phyloP scores from a whole-genome alignment of 2,797 vertebrate genomes.

The Glossophaga mutica region DNA sequence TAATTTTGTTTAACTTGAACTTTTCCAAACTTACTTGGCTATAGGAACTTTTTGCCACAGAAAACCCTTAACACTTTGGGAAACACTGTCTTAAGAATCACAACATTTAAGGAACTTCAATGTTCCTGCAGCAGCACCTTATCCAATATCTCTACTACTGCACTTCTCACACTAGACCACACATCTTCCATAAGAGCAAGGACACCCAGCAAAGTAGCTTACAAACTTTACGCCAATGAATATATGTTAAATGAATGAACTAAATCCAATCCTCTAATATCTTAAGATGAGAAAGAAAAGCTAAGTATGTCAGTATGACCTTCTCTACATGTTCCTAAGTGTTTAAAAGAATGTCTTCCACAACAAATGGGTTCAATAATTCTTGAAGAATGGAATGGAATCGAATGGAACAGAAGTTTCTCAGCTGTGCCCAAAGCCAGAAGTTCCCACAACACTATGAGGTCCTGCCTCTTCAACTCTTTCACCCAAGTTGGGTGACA shows the following conservation, averaged over 20 bases:
- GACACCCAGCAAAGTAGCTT: background rate
- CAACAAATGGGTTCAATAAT: background rate
- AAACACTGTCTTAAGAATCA: background rate
- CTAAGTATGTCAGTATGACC: background rate
- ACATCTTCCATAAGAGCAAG: background rate
- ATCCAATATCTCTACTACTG: background rate
- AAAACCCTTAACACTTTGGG: background rate
- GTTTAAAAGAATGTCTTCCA: background rate
- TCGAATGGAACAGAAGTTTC: background rate
- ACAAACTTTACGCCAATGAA: background rate
- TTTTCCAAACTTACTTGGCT: background rate
- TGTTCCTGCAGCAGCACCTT: background rate
- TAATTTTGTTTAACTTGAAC: background rate
- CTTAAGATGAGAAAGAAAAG: conserved; percentile 6
- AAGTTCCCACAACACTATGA: background rate
- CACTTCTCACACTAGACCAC: background rate
- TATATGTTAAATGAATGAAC: background rate
- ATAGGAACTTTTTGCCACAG: background rate
- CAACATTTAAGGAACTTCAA: background rate
- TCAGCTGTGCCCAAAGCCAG: background rate
- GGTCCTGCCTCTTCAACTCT: background rate
- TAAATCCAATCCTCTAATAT: background rate
- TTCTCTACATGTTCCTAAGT: background rate
- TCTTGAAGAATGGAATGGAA: background rate
- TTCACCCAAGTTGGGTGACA: background rate